A percentile compares a stretch with the other conserved stretches of the same genome.
These are phyloP conservation scores for Calliopsis andreniformis DNA, from an alignment of 1,140 invertebrate species.

Conservation along the genomic window DNA sequence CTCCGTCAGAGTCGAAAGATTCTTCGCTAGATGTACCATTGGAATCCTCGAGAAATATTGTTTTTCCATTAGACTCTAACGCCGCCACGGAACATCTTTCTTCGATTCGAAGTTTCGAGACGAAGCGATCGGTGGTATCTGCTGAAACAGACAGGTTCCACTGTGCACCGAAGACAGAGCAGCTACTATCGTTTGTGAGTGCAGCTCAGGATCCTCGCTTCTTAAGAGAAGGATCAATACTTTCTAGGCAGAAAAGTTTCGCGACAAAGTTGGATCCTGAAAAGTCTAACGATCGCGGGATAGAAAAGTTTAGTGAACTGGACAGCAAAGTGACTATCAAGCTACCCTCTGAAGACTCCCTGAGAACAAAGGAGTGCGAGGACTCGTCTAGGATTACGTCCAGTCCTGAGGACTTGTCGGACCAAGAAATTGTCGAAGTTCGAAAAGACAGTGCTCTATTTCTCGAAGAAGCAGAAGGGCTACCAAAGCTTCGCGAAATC, in stretches of 20 bases:
- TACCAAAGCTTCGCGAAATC: slow-evolving; percentile 49
- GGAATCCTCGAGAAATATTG: slow-evolving; percentile 12
- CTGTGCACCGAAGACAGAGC: not conserved
- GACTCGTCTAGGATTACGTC: slow-evolving; percentile 24
- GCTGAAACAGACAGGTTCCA: not conserved
- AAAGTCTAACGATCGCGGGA: not conserved
- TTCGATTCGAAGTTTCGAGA: slow-evolving; percentile 7
- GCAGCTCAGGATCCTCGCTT: not conserved
- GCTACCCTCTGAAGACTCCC: not conserved
- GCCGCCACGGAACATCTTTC: not conserved
- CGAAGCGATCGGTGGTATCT: not conserved
- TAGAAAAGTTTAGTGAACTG: not conserved
- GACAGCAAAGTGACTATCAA: not conserved
- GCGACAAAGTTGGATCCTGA: not conserved
- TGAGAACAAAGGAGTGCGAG: not conserved
- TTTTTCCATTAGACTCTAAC: slow-evolving; percentile 15
- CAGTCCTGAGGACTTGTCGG: slow-evolving; percentile 35
- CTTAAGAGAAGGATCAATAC: not conserved
- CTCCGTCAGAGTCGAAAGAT: slow-evolving; percentile 21
- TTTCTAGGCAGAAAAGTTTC: too few relatives aligned
- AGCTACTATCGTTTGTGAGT: not conserved
- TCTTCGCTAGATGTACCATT: slow-evolving; percentile 2
- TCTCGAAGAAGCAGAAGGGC: slow-evolving; percentile 64
- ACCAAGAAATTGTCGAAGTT: slow-evolving; percentile 53
- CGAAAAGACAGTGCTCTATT: slow-evolving; percentile 73